phyloP scores from a whole-genome alignment of 2,113 vertebrate species.

The Eclectus roratus region DNA sequence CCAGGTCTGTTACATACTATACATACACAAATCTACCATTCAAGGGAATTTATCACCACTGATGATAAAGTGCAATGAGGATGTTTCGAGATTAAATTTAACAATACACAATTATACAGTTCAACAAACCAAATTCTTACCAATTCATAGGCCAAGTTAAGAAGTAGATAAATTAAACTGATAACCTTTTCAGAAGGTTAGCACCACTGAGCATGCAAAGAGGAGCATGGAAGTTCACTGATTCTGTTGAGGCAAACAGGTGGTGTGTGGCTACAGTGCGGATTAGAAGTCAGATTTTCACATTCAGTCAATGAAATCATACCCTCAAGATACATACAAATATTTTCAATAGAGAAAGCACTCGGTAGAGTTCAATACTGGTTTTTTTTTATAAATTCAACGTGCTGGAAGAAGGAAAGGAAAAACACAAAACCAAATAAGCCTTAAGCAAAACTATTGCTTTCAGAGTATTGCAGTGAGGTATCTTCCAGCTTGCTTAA shows the following conservation, averaged over 20 bases:
- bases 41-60: background rate
- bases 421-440: background rate
- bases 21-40: background rate
- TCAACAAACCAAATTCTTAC: background rate
- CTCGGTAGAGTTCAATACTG: background rate
- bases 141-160: background rate
- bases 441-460: background rate
- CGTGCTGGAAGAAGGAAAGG: background rate
- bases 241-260: background rate
- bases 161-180: background rate
- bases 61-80: background rate
- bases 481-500: conserved; percentile 11
- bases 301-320: background rate
- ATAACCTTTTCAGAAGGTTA: background rate
- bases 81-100: background rate
- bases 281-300: background rate
- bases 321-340: background rate
- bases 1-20: background rate
- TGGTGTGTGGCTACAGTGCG: background rate
- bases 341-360: background rate
- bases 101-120: background rate
- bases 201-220: background rate
- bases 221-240: background rate
- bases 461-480: background rate
- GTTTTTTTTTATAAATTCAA: background rate